Evolutionary conservation across 1,140 invertebrate genomes (phyloP).

Genomic region (Adoxophyes honmai): DNA sequence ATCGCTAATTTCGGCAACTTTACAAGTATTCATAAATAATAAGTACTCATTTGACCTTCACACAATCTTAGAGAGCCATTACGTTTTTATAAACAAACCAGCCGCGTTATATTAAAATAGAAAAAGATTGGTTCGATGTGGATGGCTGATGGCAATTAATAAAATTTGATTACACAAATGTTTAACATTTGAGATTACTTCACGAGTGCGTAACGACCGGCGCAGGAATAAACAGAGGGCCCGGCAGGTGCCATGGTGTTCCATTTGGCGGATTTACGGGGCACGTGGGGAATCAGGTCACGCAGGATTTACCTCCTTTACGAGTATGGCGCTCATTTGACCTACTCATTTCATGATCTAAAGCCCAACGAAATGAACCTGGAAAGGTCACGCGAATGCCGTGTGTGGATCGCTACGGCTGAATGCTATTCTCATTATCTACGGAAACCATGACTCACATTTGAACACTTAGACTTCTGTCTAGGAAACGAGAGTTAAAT

Average conservation of each 20-base stretch:
- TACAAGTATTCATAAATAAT: not conserved
- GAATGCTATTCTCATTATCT: slow-evolving; percentile 10
- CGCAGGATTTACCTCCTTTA: slow-evolving; percentile 31
- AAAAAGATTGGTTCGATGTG: not conserved
- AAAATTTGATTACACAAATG: not conserved
- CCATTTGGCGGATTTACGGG: slow-evolving; percentile 47
- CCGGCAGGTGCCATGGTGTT: slow-evolving; percentile 30
- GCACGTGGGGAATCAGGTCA: slow-evolving; percentile 40
- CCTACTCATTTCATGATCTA: slow-evolving; percentile 13
- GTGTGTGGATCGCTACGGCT: slow-evolving; percentile 1
- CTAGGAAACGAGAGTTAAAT: not conserved
- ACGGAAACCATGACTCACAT: slow-evolving; percentile 7
- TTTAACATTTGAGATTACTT: not conserved
- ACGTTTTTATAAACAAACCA: slow-evolving; percentile 12
- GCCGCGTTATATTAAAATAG: slow-evolving; percentile 9
- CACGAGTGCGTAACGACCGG: slow-evolving; percentile 20
- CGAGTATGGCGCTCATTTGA: slow-evolving; percentile 22
- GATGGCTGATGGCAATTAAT: slow-evolving; percentile 2
- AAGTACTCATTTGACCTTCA: slow-evolving; percentile 2
- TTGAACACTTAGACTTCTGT: not conserved
- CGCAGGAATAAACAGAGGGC: slow-evolving; percentile 38
- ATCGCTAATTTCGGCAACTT: no score
- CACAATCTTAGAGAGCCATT: not conserved
- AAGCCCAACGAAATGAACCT: not conserved
- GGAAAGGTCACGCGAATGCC: slow-evolving; percentile 12